Conservation (phyloP, 2,113 vertebrate species). For the Circaetus cinerascens region DNA sequence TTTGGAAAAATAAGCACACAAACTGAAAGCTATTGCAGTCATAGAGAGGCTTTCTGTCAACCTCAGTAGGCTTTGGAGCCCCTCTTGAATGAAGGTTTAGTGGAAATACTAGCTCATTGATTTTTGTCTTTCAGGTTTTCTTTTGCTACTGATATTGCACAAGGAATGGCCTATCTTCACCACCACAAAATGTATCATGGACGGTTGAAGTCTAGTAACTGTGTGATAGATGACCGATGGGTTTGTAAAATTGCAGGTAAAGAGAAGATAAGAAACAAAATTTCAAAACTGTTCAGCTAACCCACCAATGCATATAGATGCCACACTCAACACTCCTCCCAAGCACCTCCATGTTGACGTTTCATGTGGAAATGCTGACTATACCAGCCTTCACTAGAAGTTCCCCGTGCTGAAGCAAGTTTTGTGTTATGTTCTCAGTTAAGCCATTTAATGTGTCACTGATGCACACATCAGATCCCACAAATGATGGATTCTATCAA, state of each 20-base stretch:
- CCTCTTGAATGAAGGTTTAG: neutral
- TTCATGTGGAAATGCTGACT: neutral
- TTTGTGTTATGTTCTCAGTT: neutral
- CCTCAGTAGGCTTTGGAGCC: neutral
- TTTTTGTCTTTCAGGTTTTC: slow-evolving; percentile 77
- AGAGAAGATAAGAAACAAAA: neutral
- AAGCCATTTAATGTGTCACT: neutral
- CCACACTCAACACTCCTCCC: neutral
- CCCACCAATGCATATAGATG: neutral
- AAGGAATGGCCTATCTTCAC: slow-evolving; percentile 85
- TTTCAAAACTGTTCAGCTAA: neutral
- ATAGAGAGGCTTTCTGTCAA: neutral
- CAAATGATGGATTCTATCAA: neutral
- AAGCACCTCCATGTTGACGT: neutral
- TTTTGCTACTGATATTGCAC: slow-evolving; percentile 81
- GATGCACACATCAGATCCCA: neutral
- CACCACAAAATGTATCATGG: slow-evolving; percentile 81
- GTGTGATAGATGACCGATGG: slow-evolving; percentile 84
- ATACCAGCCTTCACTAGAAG: neutral
- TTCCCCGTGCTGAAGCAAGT: neutral
- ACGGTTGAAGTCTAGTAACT: slow-evolving; percentile 81
- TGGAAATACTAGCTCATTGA: neutral
- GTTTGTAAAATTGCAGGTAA: slow-evolving; percentile 86
- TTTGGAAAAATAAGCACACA: neutral
- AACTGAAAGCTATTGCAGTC: neutral